These are phyloP conservation scores for Muscicapa adusta DNA, from an alignment of 2,113 vertebrate genomes.

Conservation along the genomic window DNA sequence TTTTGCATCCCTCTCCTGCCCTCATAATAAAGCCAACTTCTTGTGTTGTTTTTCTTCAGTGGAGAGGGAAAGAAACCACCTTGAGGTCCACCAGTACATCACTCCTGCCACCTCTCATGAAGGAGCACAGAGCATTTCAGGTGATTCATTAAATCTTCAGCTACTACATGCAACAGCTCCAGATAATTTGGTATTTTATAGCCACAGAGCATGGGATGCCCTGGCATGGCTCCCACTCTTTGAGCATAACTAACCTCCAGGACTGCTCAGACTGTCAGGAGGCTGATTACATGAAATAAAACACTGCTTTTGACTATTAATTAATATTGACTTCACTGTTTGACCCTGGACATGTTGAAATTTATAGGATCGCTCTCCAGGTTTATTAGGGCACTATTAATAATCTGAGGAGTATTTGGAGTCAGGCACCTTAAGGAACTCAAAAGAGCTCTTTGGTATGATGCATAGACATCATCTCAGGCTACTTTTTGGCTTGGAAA, in stretches of 20 bases:
- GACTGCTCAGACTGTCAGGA: constrained; percentile 43
- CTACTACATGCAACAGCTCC: neutral
- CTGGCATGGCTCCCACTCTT: constrained; percentile 28
- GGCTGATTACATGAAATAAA: constrained; percentile 61
- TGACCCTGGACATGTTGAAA: constrained; percentile 27
- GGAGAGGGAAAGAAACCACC: neutral
- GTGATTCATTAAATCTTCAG: neutral
- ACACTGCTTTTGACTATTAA: constrained; percentile 60
- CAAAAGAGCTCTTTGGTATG: constrained; percentile 5
- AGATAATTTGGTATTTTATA: constrained; percentile 20
- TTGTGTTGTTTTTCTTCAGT: neutral
- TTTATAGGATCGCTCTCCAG: constrained; percentile 45
- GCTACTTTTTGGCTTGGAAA: constrained; percentile 50
- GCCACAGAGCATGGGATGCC: neutral
- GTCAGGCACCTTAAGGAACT: constrained; percentile 44
- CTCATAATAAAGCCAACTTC: neutral
- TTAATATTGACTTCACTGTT: constrained; percentile 60
- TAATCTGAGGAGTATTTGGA: constrained; percentile 41
- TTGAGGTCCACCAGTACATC: fast-evolving
- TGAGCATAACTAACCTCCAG: constrained; percentile 1
- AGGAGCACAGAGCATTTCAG: neutral
- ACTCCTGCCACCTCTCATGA: fast-evolving
- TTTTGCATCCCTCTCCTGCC: neutral
- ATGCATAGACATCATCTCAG: constrained; percentile 23
- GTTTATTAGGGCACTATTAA: constrained; percentile 63